A percentile compares a stretch with the other conserved stretches of the same genome.
These are phyloP conservation scores for Falco naumanni DNA, from an alignment of 2,797 vertebrate genomes.

Conservation along the genomic window DNA sequence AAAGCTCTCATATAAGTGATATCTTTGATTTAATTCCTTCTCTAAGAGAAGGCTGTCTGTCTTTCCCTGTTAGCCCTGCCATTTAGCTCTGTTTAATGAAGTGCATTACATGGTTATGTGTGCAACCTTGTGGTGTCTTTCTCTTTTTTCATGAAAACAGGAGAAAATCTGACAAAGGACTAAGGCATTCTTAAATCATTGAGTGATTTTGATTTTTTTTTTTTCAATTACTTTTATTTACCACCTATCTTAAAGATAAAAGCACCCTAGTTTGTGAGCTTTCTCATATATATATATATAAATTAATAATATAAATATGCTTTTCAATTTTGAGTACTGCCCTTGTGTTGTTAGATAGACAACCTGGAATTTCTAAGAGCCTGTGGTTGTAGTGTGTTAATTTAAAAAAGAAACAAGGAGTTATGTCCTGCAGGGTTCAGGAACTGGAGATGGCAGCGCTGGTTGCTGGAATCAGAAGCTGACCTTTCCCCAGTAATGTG, in stretches of 20 bases:
- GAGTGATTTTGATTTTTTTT: not conserved
- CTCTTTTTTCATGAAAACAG: not conserved
- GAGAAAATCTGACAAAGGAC: not conserved
- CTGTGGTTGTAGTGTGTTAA: not conserved
- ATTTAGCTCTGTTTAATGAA: slow-evolving; percentile 21
- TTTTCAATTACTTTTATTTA: not conserved
- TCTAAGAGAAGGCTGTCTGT: not conserved
- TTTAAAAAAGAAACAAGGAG: not conserved
- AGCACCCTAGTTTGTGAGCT: not conserved
- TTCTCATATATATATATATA: not conserved
- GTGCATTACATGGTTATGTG: not conserved
- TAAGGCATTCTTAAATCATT: not conserved
- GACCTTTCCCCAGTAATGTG: not conserved
- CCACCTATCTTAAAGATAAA: not conserved
- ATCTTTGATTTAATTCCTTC: not conserved
- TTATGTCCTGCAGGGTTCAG: not conserved
- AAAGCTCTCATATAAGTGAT: not conserved
- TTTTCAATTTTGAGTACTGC: not conserved
- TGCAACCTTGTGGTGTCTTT: not conserved
- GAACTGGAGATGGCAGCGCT: not conserved
- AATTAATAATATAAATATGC: too few relatives aligned
- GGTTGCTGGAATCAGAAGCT: not conserved
- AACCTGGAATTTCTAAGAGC: not conserved
- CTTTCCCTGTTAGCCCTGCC: not conserved
- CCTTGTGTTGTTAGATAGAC: not conserved